Percentiles rank a stretch among this genome's conserved stretches.
phyloP scores from a whole-genome alignment of 1,140 invertebrate genomes.

The Zaprionus nigranus region DNA sequence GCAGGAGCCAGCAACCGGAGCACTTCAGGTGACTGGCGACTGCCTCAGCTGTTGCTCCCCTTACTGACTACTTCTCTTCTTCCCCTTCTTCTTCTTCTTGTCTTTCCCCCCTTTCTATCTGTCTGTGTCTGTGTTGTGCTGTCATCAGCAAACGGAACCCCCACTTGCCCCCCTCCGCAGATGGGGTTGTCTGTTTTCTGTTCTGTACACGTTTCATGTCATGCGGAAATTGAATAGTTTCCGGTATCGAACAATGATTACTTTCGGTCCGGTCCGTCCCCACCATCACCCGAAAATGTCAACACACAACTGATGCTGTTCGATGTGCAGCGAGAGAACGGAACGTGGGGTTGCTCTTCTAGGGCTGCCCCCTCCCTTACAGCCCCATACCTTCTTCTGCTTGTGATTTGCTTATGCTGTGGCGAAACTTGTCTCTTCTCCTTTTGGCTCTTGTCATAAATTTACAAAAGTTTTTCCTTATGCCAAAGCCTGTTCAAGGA shows the following conservation, averaged over 20 bases:
- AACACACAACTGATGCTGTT: conserved; percentile 28
- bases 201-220: conserved; percentile 71
- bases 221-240: conserved; percentile 83
- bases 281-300: conserved; percentile 18
- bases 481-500: conserved; percentile 25
- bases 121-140: conserved; percentile 1
- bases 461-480: conserved; percentile 35
- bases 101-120: not conserved
- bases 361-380: not conserved
- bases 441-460: conserved; percentile 38
- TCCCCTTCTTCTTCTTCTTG: not conserved
- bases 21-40: conserved; percentile 3
- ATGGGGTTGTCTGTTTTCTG: conserved; percentile 21
- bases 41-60: not conserved
- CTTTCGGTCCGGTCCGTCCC: conserved; percentile 36
- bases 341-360: not conserved
- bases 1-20: not conserved
- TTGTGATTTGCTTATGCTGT: conserved; percentile 6
- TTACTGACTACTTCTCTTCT: no score
- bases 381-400: not conserved
- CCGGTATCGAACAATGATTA: conserved; percentile 83
- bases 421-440: not conserved
- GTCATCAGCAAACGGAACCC: conserved; percentile 1
- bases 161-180: not conserved
- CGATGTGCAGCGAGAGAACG: conserved; percentile 16